Conservation (phyloP, 2,888 invertebrate genomes). For the Carcina quercana region DNA sequence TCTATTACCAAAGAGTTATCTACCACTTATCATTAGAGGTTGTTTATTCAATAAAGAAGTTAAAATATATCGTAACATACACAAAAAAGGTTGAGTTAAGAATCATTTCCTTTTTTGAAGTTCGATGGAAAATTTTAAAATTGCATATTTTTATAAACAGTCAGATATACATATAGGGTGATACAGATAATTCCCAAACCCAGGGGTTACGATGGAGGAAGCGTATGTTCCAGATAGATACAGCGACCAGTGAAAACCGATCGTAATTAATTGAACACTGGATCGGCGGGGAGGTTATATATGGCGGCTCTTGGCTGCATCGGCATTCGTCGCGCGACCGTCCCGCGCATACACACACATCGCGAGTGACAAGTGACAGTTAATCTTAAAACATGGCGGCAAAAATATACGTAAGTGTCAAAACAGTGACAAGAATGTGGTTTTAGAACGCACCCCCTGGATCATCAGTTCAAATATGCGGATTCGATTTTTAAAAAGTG, state of each 20-base stretch:
- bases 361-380: conserved; percentile 63
- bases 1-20: no score
- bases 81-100: no score
- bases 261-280: conserved; percentile 66
- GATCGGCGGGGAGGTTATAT: conserved; percentile 67
- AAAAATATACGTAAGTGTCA: conserved; percentile 72
- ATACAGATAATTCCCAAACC: no score
- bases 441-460: conserved; percentile 50
- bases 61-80: no score
- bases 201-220: conserved; percentile 41
- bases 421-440: conserved; percentile 56
- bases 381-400: conserved; percentile 60
- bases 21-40: no score
- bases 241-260: conserved; percentile 55
- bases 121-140: no score
- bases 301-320: conserved; percentile 30
- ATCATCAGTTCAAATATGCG: conserved; percentile 12
- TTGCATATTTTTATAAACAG: no score
- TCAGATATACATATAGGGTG: no score
- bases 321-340: conserved; percentile 66
- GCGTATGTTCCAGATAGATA: conserved; percentile 52
- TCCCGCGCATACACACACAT: conserved; percentile 54
- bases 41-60: no score
- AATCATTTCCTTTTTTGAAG: no score
- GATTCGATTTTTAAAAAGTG: conserved; percentile 26